phyloP scores from a whole-genome alignment of 2,113 vertebrate species.

The Melanostigma gelatinosum region DNA sequence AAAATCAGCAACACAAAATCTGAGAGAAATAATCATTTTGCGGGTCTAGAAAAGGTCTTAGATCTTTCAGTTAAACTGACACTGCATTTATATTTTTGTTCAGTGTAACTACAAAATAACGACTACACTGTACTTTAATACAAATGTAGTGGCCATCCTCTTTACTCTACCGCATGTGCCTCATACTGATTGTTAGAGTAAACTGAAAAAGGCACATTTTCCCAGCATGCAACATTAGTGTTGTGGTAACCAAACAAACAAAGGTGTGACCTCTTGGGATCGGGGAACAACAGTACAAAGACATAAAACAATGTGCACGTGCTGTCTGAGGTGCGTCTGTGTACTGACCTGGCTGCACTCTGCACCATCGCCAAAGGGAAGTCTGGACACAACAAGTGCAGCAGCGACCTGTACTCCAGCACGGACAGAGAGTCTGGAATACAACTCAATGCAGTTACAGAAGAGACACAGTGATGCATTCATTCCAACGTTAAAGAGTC shows the following conservation, averaged over 20 bases:
- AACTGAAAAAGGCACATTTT: background rate
- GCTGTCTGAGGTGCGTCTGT: background rate
- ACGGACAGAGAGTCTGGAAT: slow-evolving; percentile 89
- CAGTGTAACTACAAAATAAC: background rate
- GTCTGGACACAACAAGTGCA: slow-evolving; percentile 94
- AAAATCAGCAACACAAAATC: background rate
- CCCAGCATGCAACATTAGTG: background rate
- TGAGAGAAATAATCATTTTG: too few relatives aligned
- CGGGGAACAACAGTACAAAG: background rate
- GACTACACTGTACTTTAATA: background rate
- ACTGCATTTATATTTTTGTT: background rate
- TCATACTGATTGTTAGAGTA: background rate
- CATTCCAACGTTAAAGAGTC: background rate
- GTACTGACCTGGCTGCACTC: slow-evolving; percentile 89
- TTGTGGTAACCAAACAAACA: slow-evolving; percentile 1
- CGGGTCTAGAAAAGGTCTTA: background rate
- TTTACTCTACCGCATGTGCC: background rate
- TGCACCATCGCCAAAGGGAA: slow-evolving; percentile 92
- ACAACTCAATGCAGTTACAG: slow-evolving; percentile 24
- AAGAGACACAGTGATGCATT: background rate
- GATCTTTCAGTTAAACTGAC: background rate
- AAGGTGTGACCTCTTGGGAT: background rate
- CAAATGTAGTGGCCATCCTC: too few relatives aligned
- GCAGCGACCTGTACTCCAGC: slow-evolving; percentile 91
- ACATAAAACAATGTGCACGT: background rate